Evolutionary conservation across 2,888 invertebrate species (phyloP).

Genomic region (Caenorhabditis macrosperma): DNA sequence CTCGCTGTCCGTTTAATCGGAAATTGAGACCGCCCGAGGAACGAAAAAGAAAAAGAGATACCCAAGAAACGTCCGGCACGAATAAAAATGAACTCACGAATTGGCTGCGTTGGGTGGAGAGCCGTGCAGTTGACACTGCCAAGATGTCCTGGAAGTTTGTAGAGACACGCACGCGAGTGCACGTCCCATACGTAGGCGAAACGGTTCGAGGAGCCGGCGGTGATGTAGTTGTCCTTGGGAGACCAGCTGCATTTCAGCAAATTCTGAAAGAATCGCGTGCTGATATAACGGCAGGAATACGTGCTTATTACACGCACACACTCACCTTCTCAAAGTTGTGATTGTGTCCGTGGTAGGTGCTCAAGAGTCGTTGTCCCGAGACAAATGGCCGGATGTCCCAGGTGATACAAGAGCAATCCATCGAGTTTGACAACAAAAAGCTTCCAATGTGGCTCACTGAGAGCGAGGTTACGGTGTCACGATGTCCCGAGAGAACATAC

Average conservation of each 20-base stretch:
- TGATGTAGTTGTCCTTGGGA: constrained; percentile 91
- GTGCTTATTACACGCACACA: not conserved
- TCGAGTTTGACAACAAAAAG: constrained; percentile 93
- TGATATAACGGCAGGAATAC: not conserved
- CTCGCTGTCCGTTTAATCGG: not conserved
- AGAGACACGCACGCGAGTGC: constrained; percentile 90
- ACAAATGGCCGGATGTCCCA: constrained; percentile 98
- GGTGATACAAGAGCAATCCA: constrained; percentile 93
- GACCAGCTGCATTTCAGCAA: constrained; percentile 94
- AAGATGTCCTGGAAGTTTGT: constrained; percentile 97
- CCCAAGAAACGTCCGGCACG: not conserved
- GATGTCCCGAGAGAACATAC: constrained; percentile 92
- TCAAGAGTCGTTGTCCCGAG: constrained; percentile 92
- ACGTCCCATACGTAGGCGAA: constrained; percentile 98
- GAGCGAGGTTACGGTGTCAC: constrained; percentile 93
- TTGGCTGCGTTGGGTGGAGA: constrained; percentile 94
- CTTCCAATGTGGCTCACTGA: constrained; percentile 86
- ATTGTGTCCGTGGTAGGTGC: constrained; percentile 90
- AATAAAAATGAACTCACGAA: constrained; percentile 83
- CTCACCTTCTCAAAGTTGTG: constrained; percentile 94
- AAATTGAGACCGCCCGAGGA: constrained; percentile 5
- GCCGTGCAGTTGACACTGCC: constrained; percentile 96
- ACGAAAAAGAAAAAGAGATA: not conserved
- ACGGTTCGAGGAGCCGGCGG: constrained; percentile 92
- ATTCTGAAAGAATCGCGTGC: constrained; percentile 83